These are phyloP conservation scores for Bergia puertoricense DNA, from an alignment of 92 coral and sea anemone species.

Conservation along the genomic window DNA sequence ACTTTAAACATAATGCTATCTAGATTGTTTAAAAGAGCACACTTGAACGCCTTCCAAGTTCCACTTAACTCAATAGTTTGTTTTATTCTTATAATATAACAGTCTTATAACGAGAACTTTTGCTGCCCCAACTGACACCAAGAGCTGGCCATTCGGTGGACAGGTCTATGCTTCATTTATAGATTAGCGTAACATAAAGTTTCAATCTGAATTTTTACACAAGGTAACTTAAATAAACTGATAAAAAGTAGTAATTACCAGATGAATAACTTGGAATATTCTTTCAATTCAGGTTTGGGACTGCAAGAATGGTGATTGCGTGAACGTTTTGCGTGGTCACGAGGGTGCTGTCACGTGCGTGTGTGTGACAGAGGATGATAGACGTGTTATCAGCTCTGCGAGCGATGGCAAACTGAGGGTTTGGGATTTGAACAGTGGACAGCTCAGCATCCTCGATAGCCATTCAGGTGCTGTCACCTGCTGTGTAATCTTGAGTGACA, in stretches of 20 bases:
- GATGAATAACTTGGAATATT: background rate
- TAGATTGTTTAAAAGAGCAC: too few relatives aligned
- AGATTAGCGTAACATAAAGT: too few relatives aligned
- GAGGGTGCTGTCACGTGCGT: constrained; percentile 59
- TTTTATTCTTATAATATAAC: too few relatives aligned
- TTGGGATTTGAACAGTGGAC: constrained; percentile 38
- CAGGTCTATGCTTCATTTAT: too few relatives aligned
- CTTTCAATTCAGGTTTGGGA: constrained; percentile 54
- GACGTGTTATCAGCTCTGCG: constrained; percentile 56
- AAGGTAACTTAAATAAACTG: background rate
- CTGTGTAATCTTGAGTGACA: constrained; percentile 50
- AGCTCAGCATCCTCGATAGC: constrained; percentile 51
- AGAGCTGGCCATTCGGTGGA: too few relatives aligned
- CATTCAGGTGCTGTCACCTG: constrained; percentile 67
- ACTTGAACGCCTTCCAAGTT: too few relatives aligned
- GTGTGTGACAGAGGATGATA: constrained; percentile 57
- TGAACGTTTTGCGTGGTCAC: constrained; percentile 49
- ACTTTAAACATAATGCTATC: too few relatives aligned
- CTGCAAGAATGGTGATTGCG: constrained; percentile 61
- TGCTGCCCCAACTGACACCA: too few relatives aligned
- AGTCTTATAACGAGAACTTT: too few relatives aligned
- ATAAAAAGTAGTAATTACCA: background rate
- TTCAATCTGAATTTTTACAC: too few relatives aligned
- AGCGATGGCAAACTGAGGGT: constrained; percentile 66
- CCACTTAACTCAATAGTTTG: too few relatives aligned